Evolutionary conservation across 2,113 vertebrate species (phyloP).

Genomic region (Rhynchomys soricoides): DNA sequence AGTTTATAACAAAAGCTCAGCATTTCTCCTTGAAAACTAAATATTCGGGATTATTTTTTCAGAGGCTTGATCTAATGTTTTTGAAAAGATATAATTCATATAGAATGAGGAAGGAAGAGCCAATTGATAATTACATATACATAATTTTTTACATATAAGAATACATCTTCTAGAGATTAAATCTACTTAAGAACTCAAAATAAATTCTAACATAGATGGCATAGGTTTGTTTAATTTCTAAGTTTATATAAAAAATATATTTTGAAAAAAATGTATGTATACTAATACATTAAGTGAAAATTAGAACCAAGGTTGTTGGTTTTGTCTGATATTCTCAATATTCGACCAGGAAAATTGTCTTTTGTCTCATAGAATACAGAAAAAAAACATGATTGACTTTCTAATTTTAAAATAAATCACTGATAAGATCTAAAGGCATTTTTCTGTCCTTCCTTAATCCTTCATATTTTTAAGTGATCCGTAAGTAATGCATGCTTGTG

Average conservation of each 20-base stretch:
- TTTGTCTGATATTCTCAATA: slow-evolving; percentile 10
- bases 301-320: not conserved
- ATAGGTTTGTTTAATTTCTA: not conserved
- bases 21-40: slow-evolving; percentile 13
- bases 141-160: not conserved
- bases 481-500: slow-evolving; percentile 19
- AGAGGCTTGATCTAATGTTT: not conserved
- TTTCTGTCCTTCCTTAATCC: slow-evolving; percentile 48
- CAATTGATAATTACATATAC: not conserved
- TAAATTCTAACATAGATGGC: not conserved
- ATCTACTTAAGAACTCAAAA: not conserved
- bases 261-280: slow-evolving; percentile 34
- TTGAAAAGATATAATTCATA: not conserved
- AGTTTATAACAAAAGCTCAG: not conserved
- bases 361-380: not conserved
- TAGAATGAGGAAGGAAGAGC: not conserved
- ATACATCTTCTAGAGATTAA: not conserved
- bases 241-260: not conserved
- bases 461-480: slow-evolving; percentile 37
- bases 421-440: slow-evolving; percentile 48
- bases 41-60: not conserved
- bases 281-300: not conserved
- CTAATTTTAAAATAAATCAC: slow-evolving; percentile 47
- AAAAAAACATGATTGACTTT: slow-evolving; percentile 37
- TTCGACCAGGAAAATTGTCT: not conserved